phyloP scores from a whole-genome alignment of 2,113 vertebrate genomes.

The Bubo blakistoni region DNA sequence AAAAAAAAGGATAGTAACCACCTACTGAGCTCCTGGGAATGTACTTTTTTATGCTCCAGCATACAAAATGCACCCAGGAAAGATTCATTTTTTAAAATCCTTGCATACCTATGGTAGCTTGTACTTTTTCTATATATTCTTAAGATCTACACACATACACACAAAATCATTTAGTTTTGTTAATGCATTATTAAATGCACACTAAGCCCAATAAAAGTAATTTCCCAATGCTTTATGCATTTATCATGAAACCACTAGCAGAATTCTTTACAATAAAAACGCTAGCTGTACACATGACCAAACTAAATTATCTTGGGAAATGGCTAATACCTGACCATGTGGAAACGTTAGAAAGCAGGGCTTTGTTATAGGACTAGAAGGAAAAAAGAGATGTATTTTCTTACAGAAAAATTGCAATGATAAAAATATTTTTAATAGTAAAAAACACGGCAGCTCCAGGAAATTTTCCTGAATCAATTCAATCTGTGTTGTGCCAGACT shows the following conservation, averaged over 20 bases:
- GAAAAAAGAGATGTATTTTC: conserved; percentile 11
- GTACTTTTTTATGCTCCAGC: not conserved
- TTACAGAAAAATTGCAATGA: conserved; percentile 7
- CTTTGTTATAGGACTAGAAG: conserved; percentile 1
- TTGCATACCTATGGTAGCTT: not conserved
- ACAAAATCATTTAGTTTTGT: not conserved
- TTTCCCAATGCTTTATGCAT: conserved; percentile 4
- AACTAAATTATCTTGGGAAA: conserved; percentile 54
- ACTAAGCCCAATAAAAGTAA: conserved; percentile 32
- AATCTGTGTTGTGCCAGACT: not conserved
- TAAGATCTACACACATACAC: not conserved
- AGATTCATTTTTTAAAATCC: not conserved
- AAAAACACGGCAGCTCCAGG: conserved; percentile 16
- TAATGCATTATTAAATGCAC: conserved; percentile 49
- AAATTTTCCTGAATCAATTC: conserved; percentile 50
- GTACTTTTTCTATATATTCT: not conserved
- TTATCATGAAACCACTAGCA: conserved; percentile 35
- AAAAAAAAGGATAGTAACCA: conserved; percentile 1
- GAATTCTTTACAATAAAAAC: conserved; percentile 41
- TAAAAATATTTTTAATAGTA: conserved; percentile 43
- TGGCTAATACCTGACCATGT: conserved; percentile 46
- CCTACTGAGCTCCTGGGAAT: conserved; percentile 4
- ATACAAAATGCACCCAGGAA: not conserved
- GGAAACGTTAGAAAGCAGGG: conserved; percentile 18
- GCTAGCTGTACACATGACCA: conserved; percentile 7